Conservation (phyloP, 1,140 invertebrate species). For the Gerris buenoi region DNA sequence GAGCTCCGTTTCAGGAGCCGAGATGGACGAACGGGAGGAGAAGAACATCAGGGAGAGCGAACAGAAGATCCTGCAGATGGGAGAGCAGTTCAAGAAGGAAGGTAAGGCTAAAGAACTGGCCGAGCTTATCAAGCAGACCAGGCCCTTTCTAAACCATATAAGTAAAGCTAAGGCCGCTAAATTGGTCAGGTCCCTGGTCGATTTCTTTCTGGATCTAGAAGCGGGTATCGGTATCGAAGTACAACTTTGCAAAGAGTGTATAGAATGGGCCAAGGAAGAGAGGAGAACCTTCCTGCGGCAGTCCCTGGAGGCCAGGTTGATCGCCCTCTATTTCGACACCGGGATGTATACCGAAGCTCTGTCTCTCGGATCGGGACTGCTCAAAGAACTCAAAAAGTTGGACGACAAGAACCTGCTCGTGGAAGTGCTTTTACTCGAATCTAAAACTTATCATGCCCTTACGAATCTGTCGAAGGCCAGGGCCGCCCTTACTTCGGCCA, state of each 20-base stretch:
- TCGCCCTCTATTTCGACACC: slow-evolving; percentile 89
- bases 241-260: slow-evolving; percentile 88
- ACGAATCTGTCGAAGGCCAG: slow-evolving; percentile 93
- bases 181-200: slow-evolving; percentile 86
- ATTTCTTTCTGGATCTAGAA: slow-evolving; percentile 94
- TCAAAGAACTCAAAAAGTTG: slow-evolving; percentile 93
- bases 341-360: slow-evolving; percentile 77
- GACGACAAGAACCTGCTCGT: slow-evolving; percentile 98
- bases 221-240: slow-evolving; percentile 79
- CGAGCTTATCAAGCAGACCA: slow-evolving; percentile 79
- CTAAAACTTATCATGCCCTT: slow-evolving; percentile 95
- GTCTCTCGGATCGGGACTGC: slow-evolving; percentile 60
- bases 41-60: slow-evolving; percentile 77
- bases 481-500: slow-evolving; percentile 90
- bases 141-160: slow-evolving; percentile 84
- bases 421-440: slow-evolving; percentile 90
- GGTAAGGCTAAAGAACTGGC: slow-evolving; percentile 86
- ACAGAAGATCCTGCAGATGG: slow-evolving; percentile 75
- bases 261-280: slow-evolving; percentile 98
- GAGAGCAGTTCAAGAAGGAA: slow-evolving; percentile 77
- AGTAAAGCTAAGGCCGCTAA: slow-evolving; percentile 99
- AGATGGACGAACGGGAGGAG: slow-evolving; percentile 43
- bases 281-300: slow-evolving; percentile 92
- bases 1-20: slow-evolving; percentile 30
- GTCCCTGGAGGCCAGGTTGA: slow-evolving; percentile 80